Conservation (phyloP, 2,113 vertebrate species). For the Etheostoma spectabile region DNA sequence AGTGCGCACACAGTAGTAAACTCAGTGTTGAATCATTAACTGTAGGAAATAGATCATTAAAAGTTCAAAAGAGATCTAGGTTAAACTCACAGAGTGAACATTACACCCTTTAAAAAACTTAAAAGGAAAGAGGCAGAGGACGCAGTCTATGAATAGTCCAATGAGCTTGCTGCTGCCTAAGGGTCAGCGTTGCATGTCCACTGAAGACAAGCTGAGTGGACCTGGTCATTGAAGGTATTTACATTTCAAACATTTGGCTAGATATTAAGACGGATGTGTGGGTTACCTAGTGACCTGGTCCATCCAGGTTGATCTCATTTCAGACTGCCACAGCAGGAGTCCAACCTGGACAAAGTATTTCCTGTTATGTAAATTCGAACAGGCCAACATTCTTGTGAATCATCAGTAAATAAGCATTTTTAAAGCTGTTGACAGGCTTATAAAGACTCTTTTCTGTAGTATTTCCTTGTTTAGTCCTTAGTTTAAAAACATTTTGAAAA, state of each 20-base stretch:
- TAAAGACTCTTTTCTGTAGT: not conserved
- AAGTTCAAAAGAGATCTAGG: conserved; percentile 85
- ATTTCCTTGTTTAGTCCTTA: not conserved
- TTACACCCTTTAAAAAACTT: conserved; percentile 84
- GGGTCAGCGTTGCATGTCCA: conserved; percentile 74
- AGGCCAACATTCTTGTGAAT: not conserved
- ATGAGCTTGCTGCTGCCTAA: conserved; percentile 67
- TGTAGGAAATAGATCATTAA: conserved; percentile 86
- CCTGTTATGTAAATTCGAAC: conserved; percentile 44
- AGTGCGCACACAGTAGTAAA: conserved; percentile 81
- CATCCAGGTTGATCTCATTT: conserved; percentile 55
- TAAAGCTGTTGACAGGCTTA: not conserved
- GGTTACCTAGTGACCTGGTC: conserved; percentile 52
- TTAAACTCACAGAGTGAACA: conserved; percentile 84
- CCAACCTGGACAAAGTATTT: conserved; percentile 42
- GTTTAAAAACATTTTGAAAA: conserved; percentile 5
- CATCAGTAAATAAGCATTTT: conserved; percentile 13
- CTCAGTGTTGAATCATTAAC: conserved; percentile 84
- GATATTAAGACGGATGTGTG: conserved; percentile 70
- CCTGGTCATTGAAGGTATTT: conserved; percentile 75
- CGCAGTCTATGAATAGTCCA: conserved; percentile 77
- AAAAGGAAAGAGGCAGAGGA: conserved; percentile 79
- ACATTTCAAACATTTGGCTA: conserved; percentile 76
- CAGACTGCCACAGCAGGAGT: conserved; percentile 42
- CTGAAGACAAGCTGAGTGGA: conserved; percentile 63